Evolutionary conservation across 2,888 invertebrate species (phyloP).

Genomic region (Cephus nigrinus): DNA sequence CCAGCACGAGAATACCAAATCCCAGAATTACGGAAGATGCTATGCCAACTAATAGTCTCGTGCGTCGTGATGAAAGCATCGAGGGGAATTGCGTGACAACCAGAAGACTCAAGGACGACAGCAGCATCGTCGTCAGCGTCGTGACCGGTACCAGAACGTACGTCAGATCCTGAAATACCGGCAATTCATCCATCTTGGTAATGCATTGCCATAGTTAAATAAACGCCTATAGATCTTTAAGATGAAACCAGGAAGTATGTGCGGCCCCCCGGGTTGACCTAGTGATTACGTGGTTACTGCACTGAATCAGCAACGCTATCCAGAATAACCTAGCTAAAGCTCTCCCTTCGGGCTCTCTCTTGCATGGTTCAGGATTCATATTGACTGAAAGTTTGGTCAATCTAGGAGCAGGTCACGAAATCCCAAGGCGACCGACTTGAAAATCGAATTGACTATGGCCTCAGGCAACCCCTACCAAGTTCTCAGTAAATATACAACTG

Average conservation of each 20-base stretch:
- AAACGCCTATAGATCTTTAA: neutral
- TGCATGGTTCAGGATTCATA: neutral
- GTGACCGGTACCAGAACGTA: slow-evolving; percentile 66
- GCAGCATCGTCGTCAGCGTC: slow-evolving; percentile 71
- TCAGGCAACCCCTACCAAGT: neutral
- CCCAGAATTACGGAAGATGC: slow-evolving; percentile 72
- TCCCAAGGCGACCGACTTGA: neutral
- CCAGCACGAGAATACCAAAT: slow-evolving; percentile 72
- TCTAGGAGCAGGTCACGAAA: neutral
- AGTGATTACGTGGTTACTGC: neutral
- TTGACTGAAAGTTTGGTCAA: neutral
- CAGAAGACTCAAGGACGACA: slow-evolving; percentile 73
- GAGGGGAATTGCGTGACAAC: slow-evolving; percentile 65
- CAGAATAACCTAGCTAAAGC: neutral
- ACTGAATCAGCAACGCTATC: neutral
- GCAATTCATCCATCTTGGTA: neutral
- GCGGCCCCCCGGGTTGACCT: neutral
- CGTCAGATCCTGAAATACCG: slow-evolving; percentile 68
- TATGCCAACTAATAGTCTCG: slow-evolving; percentile 66
- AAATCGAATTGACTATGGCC: neutral
- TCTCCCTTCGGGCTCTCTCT: neutral
- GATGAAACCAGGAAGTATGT: neutral
- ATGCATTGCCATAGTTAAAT: neutral
- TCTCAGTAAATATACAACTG: neutral
- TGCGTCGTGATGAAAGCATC: slow-evolving; percentile 43